Conservation (phyloP, 2,113 vertebrate genomes). For the Stictonetta naevosa region DNA sequence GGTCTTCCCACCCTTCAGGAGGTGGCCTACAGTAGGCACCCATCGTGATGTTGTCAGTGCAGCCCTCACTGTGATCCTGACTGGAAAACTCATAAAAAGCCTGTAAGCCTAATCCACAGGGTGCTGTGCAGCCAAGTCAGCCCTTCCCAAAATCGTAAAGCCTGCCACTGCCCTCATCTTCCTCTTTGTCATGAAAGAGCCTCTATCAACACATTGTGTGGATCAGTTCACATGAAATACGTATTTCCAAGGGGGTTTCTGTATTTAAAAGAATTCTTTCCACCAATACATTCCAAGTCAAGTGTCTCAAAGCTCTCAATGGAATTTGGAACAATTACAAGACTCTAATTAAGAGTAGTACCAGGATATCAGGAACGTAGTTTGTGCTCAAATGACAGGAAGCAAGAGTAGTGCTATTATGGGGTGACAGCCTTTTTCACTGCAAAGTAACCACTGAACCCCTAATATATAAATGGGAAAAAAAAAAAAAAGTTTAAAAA, state of each 20-base stretch:
- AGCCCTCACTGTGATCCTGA: neutral
- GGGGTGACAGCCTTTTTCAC: neutral
- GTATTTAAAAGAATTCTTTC: neutral
- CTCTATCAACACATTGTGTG: neutral
- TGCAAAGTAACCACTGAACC: neutral
- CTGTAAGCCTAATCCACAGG: neutral
- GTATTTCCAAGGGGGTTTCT: neutral
- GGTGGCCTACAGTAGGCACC: neutral
- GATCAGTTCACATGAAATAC: neutral
- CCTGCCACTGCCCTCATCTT: neutral
- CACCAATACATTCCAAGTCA: neutral
- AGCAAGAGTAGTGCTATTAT: neutral
- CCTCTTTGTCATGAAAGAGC: neutral
- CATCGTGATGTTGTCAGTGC: neutral
- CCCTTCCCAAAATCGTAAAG: neutral
- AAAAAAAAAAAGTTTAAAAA: neutral
- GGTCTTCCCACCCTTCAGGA: neutral
- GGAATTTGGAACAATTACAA: neutral
- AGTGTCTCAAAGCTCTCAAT: neutral
- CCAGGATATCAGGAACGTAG: neutral
- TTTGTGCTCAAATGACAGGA: neutral
- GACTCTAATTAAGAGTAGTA: neutral
- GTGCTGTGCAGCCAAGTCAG: neutral
- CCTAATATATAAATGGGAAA: neutral
- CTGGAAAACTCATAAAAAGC: neutral